Percentiles rank a stretch among this genome's conserved stretches.
Evolutionary conservation across 2,797 vertebrate genomes (phyloP).

Genomic region (Sciurus vulgaris): DNA sequence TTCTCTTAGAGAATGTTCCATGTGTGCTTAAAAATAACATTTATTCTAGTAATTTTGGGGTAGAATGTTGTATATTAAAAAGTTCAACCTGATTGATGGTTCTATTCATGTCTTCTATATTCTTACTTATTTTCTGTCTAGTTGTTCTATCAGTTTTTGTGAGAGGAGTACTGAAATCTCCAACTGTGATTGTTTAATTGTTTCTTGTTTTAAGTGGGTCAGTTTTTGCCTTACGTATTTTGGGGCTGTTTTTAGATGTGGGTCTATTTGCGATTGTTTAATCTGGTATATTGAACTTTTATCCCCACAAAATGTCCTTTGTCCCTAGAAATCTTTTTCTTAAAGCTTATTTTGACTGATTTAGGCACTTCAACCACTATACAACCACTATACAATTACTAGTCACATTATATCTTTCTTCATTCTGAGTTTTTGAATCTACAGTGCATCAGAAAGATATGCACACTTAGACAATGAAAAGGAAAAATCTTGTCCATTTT

Average conservation of each 20-base stretch:
- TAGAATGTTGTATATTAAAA: too few species aligned
- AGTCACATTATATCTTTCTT: not conserved
- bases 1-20: not conserved
- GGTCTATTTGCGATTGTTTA: not conserved
- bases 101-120: not conserved
- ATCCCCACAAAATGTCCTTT: not conserved
- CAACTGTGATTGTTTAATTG: not conserved
- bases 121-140: conserved; percentile 1
- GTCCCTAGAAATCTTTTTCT: not conserved
- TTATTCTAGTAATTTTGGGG: not conserved
- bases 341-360: not conserved
- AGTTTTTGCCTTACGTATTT: not conserved
- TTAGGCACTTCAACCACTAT: not conserved
- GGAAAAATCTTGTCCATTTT: not conserved
- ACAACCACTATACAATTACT: not conserved
- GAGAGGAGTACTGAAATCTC: not conserved
- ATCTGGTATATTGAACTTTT: not conserved
- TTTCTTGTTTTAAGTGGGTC: not conserved
- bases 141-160: not conserved
- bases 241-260: not conserved
- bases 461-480: not conserved
- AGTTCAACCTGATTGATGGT: not conserved
- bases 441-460: not conserved
- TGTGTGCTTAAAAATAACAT: not conserved
- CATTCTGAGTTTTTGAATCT: not conserved